These are phyloP conservation scores for Labia minor DNA, from an alignment of 2,888 invertebrate genomes.

Conservation along the genomic window DNA sequence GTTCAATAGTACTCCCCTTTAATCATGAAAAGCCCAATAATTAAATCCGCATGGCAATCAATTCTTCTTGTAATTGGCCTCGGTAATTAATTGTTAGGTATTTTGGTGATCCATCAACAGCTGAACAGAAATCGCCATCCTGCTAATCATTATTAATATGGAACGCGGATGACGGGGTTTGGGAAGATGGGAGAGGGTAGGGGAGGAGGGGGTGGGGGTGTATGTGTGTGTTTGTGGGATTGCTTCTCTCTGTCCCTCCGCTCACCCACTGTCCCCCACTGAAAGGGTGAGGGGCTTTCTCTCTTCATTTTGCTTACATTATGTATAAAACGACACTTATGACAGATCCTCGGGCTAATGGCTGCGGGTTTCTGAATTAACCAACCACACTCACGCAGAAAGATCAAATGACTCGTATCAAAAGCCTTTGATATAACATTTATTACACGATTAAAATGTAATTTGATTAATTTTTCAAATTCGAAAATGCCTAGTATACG, in stretches of 20 bases:
- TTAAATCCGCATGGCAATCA: not conserved
- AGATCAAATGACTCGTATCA: not conserved
- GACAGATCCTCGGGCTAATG: not conserved
- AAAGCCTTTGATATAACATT: not conserved
- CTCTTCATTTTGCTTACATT: not conserved
- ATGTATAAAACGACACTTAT: constrained; percentile 13
- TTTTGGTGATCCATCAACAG: not conserved
- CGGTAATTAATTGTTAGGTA: not conserved
- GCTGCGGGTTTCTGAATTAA: constrained; percentile 8
- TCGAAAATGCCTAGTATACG: too few relatives aligned
- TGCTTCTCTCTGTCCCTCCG: too few relatives aligned
- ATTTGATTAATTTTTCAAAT: too few relatives aligned
- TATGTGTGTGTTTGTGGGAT: too few relatives aligned
- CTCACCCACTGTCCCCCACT: too few relatives aligned
- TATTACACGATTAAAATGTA: too few relatives aligned
- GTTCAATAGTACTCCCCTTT: too few relatives aligned
- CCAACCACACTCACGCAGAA: not conserved
- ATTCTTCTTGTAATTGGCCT: not conserved
- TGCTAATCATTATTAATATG: not conserved
- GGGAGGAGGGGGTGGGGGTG: too few relatives aligned
- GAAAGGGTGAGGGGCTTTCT: not conserved
- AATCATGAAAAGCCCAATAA: not conserved
- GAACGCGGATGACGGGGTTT: not conserved
- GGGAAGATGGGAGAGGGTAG: too few relatives aligned
- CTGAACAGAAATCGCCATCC: not conserved